Conservation (phyloP, 2,797 vertebrate species). For the Sarcoramphus papa region DNA sequence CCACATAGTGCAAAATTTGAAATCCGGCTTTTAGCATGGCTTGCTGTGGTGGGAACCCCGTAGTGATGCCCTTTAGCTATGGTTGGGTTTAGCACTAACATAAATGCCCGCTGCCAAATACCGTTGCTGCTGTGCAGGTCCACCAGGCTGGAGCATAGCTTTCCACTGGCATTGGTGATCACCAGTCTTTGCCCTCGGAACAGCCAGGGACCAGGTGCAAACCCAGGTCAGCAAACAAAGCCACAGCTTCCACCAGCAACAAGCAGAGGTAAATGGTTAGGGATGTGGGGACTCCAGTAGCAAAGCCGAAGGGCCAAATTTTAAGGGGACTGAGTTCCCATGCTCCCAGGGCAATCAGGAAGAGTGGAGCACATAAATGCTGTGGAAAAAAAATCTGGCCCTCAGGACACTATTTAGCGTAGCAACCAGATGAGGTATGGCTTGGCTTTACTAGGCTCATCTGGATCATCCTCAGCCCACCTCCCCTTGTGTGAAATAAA, state of each 20-base stretch:
- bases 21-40: background rate
- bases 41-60: background rate
- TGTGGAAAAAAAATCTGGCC: background rate
- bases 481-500: background rate
- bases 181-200: background rate
- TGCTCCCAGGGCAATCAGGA: background rate
- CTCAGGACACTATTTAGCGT: background rate
- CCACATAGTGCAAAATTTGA: background rate
- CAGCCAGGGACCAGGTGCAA: background rate
- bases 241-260: background rate
- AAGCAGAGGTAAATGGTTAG: background rate
- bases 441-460: background rate
- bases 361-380: background rate
- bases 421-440: background rate
- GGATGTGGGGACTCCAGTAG: background rate
- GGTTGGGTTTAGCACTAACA: background rate
- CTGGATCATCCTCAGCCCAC: background rate
- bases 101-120: background rate
- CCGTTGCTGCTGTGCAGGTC: background rate
- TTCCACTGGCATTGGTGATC: background rate
- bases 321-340: background rate
- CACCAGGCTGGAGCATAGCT: background rate
- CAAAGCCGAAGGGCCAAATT: background rate
- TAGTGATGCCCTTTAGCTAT: background rate
- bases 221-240: background rate